Percentiles rank a stretch among this genome's conserved stretches.
phyloP scores from a whole-genome alignment of 2,113 vertebrate genomes.

The Osmerus mordax region DNA sequence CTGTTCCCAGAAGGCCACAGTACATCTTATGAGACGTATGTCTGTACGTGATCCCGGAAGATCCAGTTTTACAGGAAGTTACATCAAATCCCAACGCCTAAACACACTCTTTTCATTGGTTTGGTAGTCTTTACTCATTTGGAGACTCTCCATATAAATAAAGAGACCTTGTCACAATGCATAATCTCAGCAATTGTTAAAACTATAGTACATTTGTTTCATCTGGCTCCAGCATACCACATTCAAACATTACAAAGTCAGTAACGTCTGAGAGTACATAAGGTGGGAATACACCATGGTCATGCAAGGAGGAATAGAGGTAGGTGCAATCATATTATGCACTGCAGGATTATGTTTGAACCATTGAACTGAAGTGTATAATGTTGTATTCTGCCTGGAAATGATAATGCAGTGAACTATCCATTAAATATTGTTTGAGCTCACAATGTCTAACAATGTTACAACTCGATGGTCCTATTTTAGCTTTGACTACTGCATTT shows the following conservation, averaged over 20 bases:
- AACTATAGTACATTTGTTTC: constrained; percentile 46
- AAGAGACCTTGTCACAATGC: constrained; percentile 15
- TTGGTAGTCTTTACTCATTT: background rate
- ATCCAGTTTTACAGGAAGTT: constrained; percentile 37
- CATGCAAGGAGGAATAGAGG: constrained; percentile 58
- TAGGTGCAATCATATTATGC: constrained; percentile 29
- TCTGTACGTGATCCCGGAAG: constrained; percentile 26
- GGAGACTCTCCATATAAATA: background rate
- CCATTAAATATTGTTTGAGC: constrained; percentile 33
- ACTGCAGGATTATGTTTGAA: constrained; percentile 38
- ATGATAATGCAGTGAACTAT: constrained; percentile 48
- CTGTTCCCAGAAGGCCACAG: constrained; percentile 31
- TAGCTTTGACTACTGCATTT: constrained; percentile 12
- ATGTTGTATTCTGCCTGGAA: constrained; percentile 42
- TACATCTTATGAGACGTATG: constrained; percentile 18
- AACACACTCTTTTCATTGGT: constrained; percentile 33
- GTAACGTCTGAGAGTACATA: constrained; percentile 56
- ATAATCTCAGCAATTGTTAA: background rate
- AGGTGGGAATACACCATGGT: constrained; percentile 55
- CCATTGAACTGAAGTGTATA: constrained; percentile 46
- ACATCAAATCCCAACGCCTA: background rate
- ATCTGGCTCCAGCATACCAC: constrained; percentile 63
- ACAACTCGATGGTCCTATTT: constrained; percentile 44
- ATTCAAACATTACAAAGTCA: constrained; percentile 57
- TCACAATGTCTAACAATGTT: constrained; percentile 32